A percentile compares a stretch with the other conserved stretches of the same genome.
These are phyloP conservation scores for Rhagophthalmus giganteus DNA, from an alignment of 2,888 invertebrate genomes.

Conservation along the genomic window DNA sequence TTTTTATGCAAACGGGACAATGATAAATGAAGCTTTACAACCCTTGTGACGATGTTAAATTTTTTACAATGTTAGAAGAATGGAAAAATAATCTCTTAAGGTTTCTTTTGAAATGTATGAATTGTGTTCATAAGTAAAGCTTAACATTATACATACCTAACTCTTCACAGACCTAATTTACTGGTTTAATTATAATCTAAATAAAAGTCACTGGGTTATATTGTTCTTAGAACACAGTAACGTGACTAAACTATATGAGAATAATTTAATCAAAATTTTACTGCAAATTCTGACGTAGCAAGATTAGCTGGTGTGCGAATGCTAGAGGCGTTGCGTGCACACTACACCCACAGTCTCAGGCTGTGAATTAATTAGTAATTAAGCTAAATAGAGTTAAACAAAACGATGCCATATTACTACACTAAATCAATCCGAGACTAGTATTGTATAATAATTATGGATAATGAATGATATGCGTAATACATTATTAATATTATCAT, in stretches of 20 bases:
- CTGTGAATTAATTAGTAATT: conserved; percentile 6
- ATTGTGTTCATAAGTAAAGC: no score
- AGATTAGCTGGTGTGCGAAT: background rate
- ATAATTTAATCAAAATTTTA: conserved; percentile 7
- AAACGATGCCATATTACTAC: conserved; percentile 1
- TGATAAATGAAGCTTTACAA: conserved; percentile 2
- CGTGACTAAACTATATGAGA: no score
- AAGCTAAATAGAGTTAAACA: conserved; percentile 7
- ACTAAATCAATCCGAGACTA: background rate
- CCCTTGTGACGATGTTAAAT: conserved; percentile 1
- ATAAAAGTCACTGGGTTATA: no score
- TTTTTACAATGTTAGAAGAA: background rate
- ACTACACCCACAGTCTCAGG: conserved; percentile 2
- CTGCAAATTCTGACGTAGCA: background rate
- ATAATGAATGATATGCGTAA: no score
- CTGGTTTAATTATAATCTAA: no score
- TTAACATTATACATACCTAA: no score
- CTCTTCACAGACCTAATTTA: no score
- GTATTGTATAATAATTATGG: no score
- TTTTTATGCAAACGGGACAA: conserved; percentile 1
- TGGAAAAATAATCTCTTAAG: conserved; percentile 1
- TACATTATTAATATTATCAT: no score
- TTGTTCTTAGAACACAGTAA: no score
- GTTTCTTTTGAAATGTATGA: background rate
- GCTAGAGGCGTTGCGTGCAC: conserved; percentile 3